Evolutionary conservation across 2,797 vertebrate genomes (phyloP).

Genomic region (Neosalanx taihuensis): DNA sequence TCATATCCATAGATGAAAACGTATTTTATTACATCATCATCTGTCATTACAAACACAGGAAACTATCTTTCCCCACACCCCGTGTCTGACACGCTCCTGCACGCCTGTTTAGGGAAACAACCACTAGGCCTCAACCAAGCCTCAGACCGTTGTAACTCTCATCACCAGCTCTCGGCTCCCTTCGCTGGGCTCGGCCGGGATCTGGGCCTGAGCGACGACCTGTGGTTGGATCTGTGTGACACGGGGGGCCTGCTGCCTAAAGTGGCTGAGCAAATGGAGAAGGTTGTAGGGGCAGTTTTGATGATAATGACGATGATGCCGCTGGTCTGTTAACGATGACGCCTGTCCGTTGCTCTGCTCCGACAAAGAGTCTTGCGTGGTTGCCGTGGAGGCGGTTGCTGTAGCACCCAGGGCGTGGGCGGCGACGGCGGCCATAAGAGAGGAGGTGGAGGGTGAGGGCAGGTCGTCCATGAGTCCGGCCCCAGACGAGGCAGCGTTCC

Average conservation of each 20-base stretch:
- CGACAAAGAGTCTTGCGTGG: slow-evolving; percentile 40
- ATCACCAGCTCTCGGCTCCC: slow-evolving; percentile 87
- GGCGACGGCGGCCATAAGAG: slow-evolving; percentile 65
- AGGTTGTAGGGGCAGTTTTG: slow-evolving; percentile 84
- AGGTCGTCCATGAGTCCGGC: slow-evolving; percentile 58
- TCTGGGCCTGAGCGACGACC: background rate
- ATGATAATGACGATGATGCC: slow-evolving; percentile 56
- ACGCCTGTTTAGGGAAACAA: background rate
- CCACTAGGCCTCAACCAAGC: slow-evolving; percentile 18
- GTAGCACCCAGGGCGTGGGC: slow-evolving; percentile 58
- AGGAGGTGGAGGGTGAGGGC: slow-evolving; percentile 74
- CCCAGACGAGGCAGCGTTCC: slow-evolving; percentile 3
- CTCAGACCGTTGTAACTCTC: slow-evolving; percentile 88
- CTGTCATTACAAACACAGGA: slow-evolving; percentile 1
- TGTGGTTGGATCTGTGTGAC: slow-evolving; percentile 6
- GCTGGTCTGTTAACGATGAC: background rate
- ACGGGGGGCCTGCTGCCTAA: slow-evolving; percentile 21
- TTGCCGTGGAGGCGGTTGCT: slow-evolving; percentile 15
- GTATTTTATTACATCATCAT: slow-evolving; percentile 5
- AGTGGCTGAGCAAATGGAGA: slow-evolving; percentile 81
- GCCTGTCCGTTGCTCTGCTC: slow-evolving; percentile 62
- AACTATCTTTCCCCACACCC: background rate
- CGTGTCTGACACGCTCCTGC: background rate
- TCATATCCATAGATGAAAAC: background rate
- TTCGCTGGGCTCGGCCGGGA: slow-evolving; percentile 66